Evolutionary conservation across 2,797 vertebrate species (phyloP).

Genomic region (Leucoraja ocellata): DNA sequence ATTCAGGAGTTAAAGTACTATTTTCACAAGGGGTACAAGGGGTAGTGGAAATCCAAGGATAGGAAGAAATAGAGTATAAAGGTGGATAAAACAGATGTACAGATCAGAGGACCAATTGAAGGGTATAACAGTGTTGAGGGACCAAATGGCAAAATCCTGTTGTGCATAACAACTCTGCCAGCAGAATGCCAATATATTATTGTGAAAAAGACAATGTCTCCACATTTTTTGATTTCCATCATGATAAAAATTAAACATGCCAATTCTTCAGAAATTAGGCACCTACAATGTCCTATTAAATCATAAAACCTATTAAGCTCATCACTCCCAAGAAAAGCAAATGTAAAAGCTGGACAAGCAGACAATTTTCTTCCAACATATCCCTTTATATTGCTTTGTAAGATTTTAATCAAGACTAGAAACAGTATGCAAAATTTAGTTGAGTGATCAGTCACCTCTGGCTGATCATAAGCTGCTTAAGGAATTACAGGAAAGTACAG

Average conservation of each 20-base stretch:
- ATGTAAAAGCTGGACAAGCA: background rate
- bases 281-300: background rate
- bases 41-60: background rate
- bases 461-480: constrained; percentile 69
- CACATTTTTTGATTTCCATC: too few relatives aligned
- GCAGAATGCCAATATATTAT: background rate
- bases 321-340: constrained; percentile 4
- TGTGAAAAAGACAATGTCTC: background rate
- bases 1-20: background rate
- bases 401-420: constrained; percentile 65
- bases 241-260: background rate
- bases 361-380: constrained; percentile 19
- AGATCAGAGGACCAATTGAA: background rate
- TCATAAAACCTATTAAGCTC: background rate
- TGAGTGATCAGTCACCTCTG: constrained; percentile 63
- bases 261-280: background rate
- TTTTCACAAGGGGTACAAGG: background rate
- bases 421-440: constrained; percentile 66
- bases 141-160: background rate
- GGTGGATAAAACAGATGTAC: background rate
- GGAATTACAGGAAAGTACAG: constrained; percentile 53
- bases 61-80: background rate
- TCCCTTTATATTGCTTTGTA: constrained; percentile 46
- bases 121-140: background rate
- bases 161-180: background rate